phyloP scores from a whole-genome alignment of 2,888 invertebrate genomes.

The Heliconius charithonia region DNA sequence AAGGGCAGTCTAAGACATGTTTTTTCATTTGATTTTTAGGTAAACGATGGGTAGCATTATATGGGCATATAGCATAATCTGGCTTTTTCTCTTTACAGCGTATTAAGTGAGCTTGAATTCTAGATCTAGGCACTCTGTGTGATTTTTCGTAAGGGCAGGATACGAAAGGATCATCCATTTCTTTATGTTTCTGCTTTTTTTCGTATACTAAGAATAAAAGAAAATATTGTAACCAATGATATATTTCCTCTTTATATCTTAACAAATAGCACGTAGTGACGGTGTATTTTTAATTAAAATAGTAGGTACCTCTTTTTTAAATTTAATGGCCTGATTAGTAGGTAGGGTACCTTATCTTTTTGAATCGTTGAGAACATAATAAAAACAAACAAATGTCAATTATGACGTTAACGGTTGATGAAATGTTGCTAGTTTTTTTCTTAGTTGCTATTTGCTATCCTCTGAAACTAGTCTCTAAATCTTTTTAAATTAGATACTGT shows the following conservation, averaged over 20 bases:
- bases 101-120: slow-evolving; percentile 81
- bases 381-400: background rate
- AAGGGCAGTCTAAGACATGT: slow-evolving; percentile 56
- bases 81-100: slow-evolving; percentile 81
- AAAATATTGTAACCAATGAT: background rate
- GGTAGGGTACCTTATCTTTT: background rate
- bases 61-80: slow-evolving; percentile 76
- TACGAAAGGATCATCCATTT: slow-evolving; percentile 67
- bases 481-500: too few species aligned
- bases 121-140: slow-evolving; percentile 78
- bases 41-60: slow-evolving; percentile 80
- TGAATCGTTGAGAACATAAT: background rate
- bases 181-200: background rate
- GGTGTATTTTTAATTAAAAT: background rate
- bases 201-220: background rate
- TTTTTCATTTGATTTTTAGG: slow-evolving; percentile 64
- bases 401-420: background rate
- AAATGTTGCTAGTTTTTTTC: background rate
- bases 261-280: too few species aligned
- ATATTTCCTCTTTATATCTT: background rate
- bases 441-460: too few species aligned
- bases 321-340: too few species aligned
- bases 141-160: slow-evolving; percentile 81
- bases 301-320: too few species aligned
- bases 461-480: too few species aligned